These are phyloP conservation scores for Apodemia duryi DNA, from an alignment of 2,888 invertebrate genomes.

Conservation along the genomic window DNA sequence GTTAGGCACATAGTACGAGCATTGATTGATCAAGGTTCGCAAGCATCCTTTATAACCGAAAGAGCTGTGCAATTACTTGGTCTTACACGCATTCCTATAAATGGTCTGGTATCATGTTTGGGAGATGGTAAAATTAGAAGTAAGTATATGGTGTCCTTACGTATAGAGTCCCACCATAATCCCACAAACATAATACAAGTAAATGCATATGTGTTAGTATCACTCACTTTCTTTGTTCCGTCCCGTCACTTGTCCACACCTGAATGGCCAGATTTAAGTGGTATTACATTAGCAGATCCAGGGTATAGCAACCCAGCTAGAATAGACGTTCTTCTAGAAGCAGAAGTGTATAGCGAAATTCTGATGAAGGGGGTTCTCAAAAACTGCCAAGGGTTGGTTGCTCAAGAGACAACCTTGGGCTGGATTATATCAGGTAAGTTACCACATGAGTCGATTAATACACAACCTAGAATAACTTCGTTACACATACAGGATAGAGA, in stretches of 20 bases:
- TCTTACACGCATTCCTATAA: background rate
- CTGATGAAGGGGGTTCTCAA: too few relatives aligned
- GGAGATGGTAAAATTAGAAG: background rate
- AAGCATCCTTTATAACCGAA: background rate
- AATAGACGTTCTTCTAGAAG: too few relatives aligned
- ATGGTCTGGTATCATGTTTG: background rate
- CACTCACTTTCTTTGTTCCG: too few relatives aligned
- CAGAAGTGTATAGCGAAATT: too few relatives aligned
- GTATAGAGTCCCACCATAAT: too few relatives aligned
- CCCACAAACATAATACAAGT: too few relatives aligned
- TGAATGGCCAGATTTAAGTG: too few relatives aligned
- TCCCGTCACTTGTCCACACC: too few relatives aligned
- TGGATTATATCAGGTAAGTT: constrained; percentile 8
- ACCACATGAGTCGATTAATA: background rate
- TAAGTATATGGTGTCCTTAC: background rate
- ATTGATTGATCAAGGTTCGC: background rate
- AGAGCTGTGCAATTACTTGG: background rate
- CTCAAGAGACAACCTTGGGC: background rate
- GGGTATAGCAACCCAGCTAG: too few relatives aligned
- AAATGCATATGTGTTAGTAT: too few relatives aligned
- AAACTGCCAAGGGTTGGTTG: background rate
- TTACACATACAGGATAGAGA: constrained; percentile 27
- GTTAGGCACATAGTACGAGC: background rate
- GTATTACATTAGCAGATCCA: too few relatives aligned
- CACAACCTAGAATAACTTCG: constrained; percentile 17